phyloP scores from a whole-genome alignment of 2,888 invertebrate genomes.

The Microplitis manilae region DNA sequence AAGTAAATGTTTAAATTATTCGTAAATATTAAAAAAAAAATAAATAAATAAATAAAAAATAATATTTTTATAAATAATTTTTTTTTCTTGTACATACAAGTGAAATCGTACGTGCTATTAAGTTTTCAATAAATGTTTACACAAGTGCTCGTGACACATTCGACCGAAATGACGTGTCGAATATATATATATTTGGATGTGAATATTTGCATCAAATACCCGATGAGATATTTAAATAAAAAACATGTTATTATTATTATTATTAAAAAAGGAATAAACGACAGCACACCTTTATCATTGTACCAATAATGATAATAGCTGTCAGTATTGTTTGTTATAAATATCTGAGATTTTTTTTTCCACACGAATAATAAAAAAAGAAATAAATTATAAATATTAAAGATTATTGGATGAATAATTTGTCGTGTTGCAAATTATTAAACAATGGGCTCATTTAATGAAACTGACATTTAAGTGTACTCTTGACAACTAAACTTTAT shows the following conservation, averaged over 20 bases:
- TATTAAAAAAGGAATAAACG: neutral
- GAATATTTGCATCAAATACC: neutral
- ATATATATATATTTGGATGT: neutral
- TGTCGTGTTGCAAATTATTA: too few relatives aligned
- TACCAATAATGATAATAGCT: neutral
- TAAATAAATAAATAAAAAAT: too few relatives aligned
- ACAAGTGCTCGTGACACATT: constrained; percentile 1
- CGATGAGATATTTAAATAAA: neutral
- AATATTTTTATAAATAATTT: neutral
- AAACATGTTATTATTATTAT: neutral
- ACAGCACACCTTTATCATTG: neutral
- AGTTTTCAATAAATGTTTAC: neutral
- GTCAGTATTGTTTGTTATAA: neutral
- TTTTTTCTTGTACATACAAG: neutral
- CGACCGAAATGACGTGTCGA: neutral
- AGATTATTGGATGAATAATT: neutral
- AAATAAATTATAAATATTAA: neutral
- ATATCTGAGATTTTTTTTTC: neutral
- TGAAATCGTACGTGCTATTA: neutral
- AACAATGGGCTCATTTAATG: neutral
- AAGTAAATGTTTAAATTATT: too few relatives aligned
- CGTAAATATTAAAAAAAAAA: too few relatives aligned
- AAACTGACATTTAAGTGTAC: neutral
- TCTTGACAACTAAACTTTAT: neutral
- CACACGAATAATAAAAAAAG: neutral